Evolutionary conservation across 2,113 vertebrate species (phyloP).

Genomic region (Chlorodrepanis virens): DNA sequence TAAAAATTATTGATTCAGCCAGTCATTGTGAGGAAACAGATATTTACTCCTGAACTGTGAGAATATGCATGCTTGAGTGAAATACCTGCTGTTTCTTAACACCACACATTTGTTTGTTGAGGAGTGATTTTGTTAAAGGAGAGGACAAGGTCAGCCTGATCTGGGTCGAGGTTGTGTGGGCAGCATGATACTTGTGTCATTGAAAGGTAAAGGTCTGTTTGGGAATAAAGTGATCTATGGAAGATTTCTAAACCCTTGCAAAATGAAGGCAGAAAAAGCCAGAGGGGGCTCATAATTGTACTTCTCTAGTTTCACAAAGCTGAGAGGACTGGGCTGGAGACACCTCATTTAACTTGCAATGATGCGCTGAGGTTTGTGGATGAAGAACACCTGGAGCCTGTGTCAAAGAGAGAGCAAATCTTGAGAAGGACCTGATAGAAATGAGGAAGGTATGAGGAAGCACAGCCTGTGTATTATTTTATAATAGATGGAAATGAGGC

Average conservation of each 20-base stretch:
- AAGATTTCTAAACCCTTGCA: not conserved
- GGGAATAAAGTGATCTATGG: not conserved
- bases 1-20: not conserved
- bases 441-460: not conserved
- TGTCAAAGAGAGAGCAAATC: not conserved
- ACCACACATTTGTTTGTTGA: not conserved
- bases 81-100: not conserved
- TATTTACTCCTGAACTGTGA: not conserved
- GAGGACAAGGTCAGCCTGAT: not conserved
- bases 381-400: slow-evolving; percentile 1
- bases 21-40: not conserved
- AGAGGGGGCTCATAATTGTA: not conserved
- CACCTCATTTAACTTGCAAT: not conserved
- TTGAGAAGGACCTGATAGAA: not conserved
- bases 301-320: not conserved
- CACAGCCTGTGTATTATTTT: not conserved
- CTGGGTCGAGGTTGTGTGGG: not conserved
- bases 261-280: not conserved
- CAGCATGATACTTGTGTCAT: not conserved
- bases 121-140: not conserved
- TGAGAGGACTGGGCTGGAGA: not conserved
- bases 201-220: not conserved
- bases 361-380: not conserved
- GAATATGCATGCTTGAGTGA: not conserved
- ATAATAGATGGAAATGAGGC: slow-evolving; percentile 3